Conservation (phyloP, 2,797 vertebrate genomes). For the Protosalanx chinensis region DNA sequence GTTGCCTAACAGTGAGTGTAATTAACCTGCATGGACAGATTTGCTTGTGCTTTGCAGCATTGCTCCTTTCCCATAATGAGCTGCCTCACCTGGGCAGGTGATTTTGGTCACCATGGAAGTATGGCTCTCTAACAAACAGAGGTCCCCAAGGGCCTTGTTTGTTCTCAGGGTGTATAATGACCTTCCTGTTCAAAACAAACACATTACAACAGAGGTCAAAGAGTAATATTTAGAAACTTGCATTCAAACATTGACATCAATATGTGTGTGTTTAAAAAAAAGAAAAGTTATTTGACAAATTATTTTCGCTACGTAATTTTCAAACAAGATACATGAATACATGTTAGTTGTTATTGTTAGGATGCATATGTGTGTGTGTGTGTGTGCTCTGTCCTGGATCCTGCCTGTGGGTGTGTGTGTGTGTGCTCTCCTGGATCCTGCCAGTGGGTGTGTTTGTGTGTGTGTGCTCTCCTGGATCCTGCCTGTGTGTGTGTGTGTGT, state of each 20-base stretch:
- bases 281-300: too few species aligned
- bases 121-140: slow-evolving; percentile 50
- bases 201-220: too few species aligned
- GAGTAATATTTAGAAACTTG: too few species aligned
- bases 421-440: slow-evolving; percentile 33
- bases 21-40: not conserved
- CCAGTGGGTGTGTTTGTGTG: slow-evolving; percentile 55
- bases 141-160: slow-evolving; percentile 5
- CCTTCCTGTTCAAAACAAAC: too few species aligned
- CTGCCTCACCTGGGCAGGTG: slow-evolving; percentile 40
- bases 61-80: slow-evolving; percentile 41
- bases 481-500: slow-evolving; percentile 56
- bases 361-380: too few species aligned
- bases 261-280: too few species aligned
- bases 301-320: too few species aligned
- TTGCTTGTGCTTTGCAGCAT: slow-evolving; percentile 25
- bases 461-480: slow-evolving; percentile 30
- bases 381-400: slow-evolving; percentile 27
- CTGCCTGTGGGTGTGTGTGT: slow-evolving; percentile 58
- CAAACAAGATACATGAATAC: too few species aligned
- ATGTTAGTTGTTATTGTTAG: too few species aligned
- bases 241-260: too few species aligned
- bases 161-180: not conserved
- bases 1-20: not conserved
- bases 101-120: slow-evolving; percentile 68